Base-by-base conservation (phyloP, 2,888 invertebrate genomes). In the Polyploca ridens region DNA sequence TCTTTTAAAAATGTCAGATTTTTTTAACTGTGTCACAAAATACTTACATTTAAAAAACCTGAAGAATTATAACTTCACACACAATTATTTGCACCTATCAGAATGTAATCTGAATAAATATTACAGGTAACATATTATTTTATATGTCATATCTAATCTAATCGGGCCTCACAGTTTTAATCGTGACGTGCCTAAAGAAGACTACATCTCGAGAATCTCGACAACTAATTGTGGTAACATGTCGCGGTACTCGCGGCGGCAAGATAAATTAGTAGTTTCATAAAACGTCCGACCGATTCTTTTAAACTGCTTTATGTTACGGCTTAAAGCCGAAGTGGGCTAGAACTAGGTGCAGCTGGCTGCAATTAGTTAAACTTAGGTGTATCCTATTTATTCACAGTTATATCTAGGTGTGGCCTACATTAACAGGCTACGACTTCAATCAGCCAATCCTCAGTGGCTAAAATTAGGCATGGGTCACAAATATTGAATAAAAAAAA, bases 141-240 rank as follows among this genome's bases (percentile, higher is more conserved):
- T 65, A 63, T 19, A 60, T 35, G 38, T 64, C 63, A 35, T 78
- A 80, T 82, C 77, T 82, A 73, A 82, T 82, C 82, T 82, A 75
- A 82, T 82, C 75, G 54, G 10, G 49, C 35, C 63, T 46, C 35
- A 68, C 66, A 64, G 68, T 63, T n/a, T n/a, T 63, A 67, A 67
- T 63, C 6, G n/a, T 63, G 64, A 66, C 66, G 66, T 65, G 62
- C 57, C 60, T 11, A 49, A 8, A 16, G 41, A 44, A 35, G 63
- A 59, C 41, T 38, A 38, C 60, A 60, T 60, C 60, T 41, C 38
- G 14, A 19, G 14, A n/a, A 44, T 60, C 59, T 38, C 38, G 5
- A 16, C 5, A 8, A 33, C 13, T 33, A 46, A 14, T 46, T 35
- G 35, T 35, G 27, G 27, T 27, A 27, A 27, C 27, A n/a, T 49